These are phyloP conservation scores for Tragulus kanchil DNA, from an alignment of 2,113 vertebrate species.

Conservation along the genomic window DNA sequence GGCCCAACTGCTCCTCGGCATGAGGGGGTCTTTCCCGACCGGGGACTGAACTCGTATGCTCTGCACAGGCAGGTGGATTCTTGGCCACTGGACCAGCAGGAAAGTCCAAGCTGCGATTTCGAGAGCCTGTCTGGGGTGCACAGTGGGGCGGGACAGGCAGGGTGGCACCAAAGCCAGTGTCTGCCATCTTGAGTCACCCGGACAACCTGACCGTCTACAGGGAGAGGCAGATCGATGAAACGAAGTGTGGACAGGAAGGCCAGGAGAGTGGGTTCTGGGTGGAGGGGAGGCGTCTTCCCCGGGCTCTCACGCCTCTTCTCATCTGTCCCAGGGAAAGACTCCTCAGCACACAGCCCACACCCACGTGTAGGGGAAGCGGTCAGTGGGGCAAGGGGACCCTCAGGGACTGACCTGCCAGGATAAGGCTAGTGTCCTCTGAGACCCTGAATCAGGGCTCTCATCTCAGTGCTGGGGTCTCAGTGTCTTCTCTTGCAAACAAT, in stretches of 20 bases:
- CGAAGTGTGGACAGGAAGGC: not conserved
- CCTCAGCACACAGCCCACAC: not conserved
- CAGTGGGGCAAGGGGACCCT: not conserved
- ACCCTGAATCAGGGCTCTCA: not conserved
- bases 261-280: not conserved
- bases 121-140: not conserved
- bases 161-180: not conserved
- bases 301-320: not conserved
- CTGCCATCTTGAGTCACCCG: too few species aligned
- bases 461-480: not conserved
- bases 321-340: not conserved
- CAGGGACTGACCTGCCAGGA: not conserved
- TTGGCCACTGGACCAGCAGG: not conserved
- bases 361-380: not conserved
- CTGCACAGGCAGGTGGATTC: not conserved
- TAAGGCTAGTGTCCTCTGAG: not conserved
- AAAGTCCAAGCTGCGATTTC: not conserved
- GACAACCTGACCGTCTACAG: accelerated
- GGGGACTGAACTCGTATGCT: not conserved
- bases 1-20: not conserved
- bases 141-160: not conserved
- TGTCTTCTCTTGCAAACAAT: not conserved
- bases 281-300: not conserved
- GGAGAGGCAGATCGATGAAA: not conserved
- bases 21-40: not conserved